A percentile compares a stretch with the other conserved stretches of the same genome.
phyloP scores from a whole-genome alignment of 2,113 vertebrate genomes.

The Ictidomys tridecemlineatus region DNA sequence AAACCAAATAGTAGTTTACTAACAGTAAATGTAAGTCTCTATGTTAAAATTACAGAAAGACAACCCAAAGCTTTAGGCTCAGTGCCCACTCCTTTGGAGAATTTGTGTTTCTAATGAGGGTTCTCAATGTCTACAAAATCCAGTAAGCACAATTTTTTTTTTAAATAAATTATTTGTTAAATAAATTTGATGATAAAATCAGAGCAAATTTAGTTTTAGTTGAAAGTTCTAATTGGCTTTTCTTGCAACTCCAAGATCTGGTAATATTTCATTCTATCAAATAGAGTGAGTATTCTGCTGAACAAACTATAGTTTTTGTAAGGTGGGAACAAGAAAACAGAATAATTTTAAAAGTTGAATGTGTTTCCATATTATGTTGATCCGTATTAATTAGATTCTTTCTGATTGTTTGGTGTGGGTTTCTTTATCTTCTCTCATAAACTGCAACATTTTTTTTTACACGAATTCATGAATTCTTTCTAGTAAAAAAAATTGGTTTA shows the following conservation, averaged over 20 bases:
- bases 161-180: neutral
- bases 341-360: neutral
- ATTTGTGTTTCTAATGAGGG: neutral
- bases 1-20: neutral
- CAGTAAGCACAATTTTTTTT: neutral
- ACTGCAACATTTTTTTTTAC: neutral
- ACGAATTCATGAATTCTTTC: neutral
- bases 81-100: neutral
- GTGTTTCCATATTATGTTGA: neutral
- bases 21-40: neutral
- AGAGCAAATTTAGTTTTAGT: neutral
- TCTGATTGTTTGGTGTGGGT: neutral
- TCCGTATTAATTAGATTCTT: neutral
- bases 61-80: neutral
- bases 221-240: neutral
- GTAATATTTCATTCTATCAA: neutral
- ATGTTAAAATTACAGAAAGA: neutral
- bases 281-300: neutral
- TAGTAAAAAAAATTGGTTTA: neutral
- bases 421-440: neutral
- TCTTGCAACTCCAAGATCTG: neutral
- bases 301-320: neutral
- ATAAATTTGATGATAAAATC: neutral
- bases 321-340: accelerated
- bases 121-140: neutral